These are phyloP conservation scores for Porites australiensis DNA, from an alignment of 64 coral and sea anemone species.

Conservation along the genomic window DNA sequence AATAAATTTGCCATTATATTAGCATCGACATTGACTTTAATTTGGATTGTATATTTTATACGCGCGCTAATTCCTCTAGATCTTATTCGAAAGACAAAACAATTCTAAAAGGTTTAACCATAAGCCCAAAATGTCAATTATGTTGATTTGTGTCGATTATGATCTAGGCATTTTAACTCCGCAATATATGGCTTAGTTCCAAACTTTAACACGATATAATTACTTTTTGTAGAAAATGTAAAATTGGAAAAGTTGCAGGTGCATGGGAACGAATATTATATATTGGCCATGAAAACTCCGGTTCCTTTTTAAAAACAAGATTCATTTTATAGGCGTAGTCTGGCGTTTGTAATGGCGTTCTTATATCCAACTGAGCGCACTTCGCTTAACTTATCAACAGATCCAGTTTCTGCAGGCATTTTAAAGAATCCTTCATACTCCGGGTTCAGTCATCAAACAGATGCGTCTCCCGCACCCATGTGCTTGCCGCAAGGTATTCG, in stretches of 20 bases:
- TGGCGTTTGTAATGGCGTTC: neutral
- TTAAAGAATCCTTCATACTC: neutral
- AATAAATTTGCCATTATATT: neutral
- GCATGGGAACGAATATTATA: neutral
- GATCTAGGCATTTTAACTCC: constrained; percentile 15
- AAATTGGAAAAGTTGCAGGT: constrained; percentile 19
- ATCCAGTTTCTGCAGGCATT: neutral
- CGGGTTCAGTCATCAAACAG: neutral
- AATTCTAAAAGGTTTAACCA: constrained; percentile 38
- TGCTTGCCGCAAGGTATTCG: constrained; percentile 54
- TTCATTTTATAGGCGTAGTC: no score
- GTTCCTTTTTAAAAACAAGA: neutral
- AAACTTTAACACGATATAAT: constrained; percentile 41
- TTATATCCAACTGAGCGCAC: neutral
- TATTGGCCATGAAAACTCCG: neutral
- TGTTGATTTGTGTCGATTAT: constrained; percentile 12
- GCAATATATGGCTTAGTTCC: constrained; percentile 19
- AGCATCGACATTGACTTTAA: neutral
- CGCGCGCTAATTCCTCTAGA: neutral
- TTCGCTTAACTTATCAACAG: neutral
- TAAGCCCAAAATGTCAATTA: constrained; percentile 19
- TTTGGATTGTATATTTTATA: neutral
- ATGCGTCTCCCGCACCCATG: neutral
- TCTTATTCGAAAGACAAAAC: neutral
- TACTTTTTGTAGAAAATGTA: constrained; percentile 26